Base-by-base conservation (phyloP, 2,113 vertebrate genomes). In the Ovibos moschatus region DNA sequence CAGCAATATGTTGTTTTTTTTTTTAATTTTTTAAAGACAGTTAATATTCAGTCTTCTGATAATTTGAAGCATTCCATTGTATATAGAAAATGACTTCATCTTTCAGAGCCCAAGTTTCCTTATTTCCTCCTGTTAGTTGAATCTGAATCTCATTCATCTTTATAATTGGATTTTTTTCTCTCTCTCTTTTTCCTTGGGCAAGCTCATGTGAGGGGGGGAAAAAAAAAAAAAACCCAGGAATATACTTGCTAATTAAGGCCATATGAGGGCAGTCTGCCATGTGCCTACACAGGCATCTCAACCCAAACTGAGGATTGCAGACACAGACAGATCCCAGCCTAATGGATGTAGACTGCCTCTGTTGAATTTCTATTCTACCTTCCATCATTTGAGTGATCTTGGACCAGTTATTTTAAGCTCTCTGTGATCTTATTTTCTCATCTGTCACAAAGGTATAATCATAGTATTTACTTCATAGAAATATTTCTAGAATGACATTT, bases 71-170 rank as follows among this genome's bases (percentile, higher is more conserved):
- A 58, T 85, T 81, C 33, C 55, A 1, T 62, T 93, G 23, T n/a
- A 27, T 28, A 45, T 40, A 62, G 19, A 28, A 93, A 88, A 91
- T 82, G 25, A 85, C 19, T 71, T 71, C 71, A 60, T 17, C 28
- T 76, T 57, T 91, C 87, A 86, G 3, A 91, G 25, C 23, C 28
- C 60, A 36, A 6, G 25, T 60, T 62, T 86, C 50, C 55, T 58
- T 74, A 84, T 58, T 67, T 58, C 57, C 28, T 96, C n/a, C 13
- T 36, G 14, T 57, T 62, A 74, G n/a, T 33, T 67, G 62, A 15
- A 64, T 85, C 15, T 81, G 78, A 88, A 91, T 85, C 62, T 74
- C 76, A 96, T 95, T 95, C 47, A 76, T 85, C 78, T 91, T 91
- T 93, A 79, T 93, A 93, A 94, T 76, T 88, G 76, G 53, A 55